Conservation (phyloP, 1,140 invertebrate species). For the Gonatopus flavifemur region DNA sequence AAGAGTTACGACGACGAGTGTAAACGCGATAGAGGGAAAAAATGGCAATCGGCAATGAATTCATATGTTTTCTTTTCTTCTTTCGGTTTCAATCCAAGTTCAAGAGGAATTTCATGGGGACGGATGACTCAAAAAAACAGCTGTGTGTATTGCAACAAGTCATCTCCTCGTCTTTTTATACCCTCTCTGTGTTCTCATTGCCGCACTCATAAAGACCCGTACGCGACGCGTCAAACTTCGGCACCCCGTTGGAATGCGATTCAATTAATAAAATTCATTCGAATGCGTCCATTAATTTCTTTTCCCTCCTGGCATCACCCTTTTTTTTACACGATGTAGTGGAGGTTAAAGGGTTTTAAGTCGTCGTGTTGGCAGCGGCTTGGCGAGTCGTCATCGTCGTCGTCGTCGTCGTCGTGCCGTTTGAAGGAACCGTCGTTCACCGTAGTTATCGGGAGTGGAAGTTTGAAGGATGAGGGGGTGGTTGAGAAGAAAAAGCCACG, state of each 20-base stretch:
- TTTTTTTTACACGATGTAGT: conserved; percentile 23
- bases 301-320: conserved; percentile 22
- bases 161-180: no score
- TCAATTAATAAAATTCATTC: conserved; percentile 56
- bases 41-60: conserved; percentile 27
- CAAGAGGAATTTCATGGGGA: conserved; percentile 5
- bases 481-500: not conserved
- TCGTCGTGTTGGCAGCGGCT: not conserved
- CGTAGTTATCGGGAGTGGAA: conserved; percentile 23
- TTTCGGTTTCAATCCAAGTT: no score
- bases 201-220: conserved; percentile 22
- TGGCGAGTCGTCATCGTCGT: conserved; percentile 19
- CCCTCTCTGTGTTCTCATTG: not conserved
- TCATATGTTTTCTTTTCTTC: conserved; percentile 22
- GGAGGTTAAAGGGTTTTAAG: conserved; percentile 38
- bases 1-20: no score
- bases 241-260: conserved; percentile 35
- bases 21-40: conserved; percentile 30
- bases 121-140: conserved; percentile 24
- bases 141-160: conserved; percentile 45
- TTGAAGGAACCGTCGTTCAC: conserved; percentile 41
- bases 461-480: conserved; percentile 8
- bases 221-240: conserved; percentile 26
- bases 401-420: conserved; percentile 36
- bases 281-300: conserved; percentile 52